Evolutionary conservation across 2,888 invertebrate species (phyloP), one percentile per base, ranked within the genome.

Genomic region (Notodonta dromedarius): DNA sequence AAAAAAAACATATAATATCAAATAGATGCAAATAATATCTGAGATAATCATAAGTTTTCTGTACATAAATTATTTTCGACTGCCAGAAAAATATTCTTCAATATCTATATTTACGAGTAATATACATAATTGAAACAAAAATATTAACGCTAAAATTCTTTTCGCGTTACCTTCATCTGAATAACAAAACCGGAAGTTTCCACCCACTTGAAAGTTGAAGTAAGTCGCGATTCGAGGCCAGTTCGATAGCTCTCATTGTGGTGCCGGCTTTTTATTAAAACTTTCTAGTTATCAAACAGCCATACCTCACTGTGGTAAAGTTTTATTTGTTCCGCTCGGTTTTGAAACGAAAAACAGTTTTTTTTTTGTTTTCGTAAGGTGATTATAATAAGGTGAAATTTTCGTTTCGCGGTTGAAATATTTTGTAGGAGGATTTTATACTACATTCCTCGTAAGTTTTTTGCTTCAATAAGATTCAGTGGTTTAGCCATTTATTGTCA

Each of bases 231-330:
- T 14, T 54, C 5, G n/a, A 39, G 54, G 16, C 50, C 54, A 39
- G 39, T 54, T 39, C 54, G 14, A 54, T 54, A 14, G 39, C 39
- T 14, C 14, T n/a, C 54, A 54, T 54, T 54, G 54, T 54, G 54
- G 54, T 54, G 13, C n/a, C 54, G 39, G 54, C n/a, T 54, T 54
- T 54, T 54, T 54, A 54, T 54, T 54, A 54, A 54, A 54, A 54
- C 54, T 54, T 39, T 14, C 4, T 54, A 39, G 54, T 54, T 54
- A 54, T 54, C 54, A 54, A 54, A 54, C 54, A 39, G 32, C 39
- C 54, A 4, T 39, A 35, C 39, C 14, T 54, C 54, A 52, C 52
- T 39, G 54, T 14, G 54, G 32, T 35, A 6, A n/a, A 32, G 5
- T 54, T 53, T 54, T 39, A 54, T 54, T 54, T 54, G 39, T 39